Evolutionary conservation across 2,888 invertebrate species (phyloP), one percentile per base, ranked within the genome.

Genomic region (Mylabris sibirica): DNA sequence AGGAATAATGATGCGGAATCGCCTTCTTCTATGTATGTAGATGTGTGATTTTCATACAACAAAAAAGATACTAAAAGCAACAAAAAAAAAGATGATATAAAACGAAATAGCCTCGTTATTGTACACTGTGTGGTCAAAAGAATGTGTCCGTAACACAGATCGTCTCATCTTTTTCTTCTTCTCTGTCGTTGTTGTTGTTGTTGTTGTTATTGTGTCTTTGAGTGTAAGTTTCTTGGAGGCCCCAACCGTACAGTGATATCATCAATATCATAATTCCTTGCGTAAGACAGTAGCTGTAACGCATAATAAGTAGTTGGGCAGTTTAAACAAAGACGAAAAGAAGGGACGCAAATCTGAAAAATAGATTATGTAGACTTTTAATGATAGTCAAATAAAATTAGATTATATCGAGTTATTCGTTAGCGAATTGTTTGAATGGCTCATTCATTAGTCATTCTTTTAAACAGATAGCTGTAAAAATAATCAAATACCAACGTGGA

Each of bases 211-310:
- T n/a, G 11, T 49, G 49, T 49, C 20, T 49, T 53, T 53, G 53
- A 53, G 53, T 49, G 20, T 49, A 49, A 49, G 49, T 24, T 24
- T 53, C 53, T 53, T 53, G 53, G 22, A 53, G 53, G 73, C 69
- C 71, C 75, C 74, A 74, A 64, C 75, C 73, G 70, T 71, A 77
- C 78, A 79, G 77, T 80, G 83, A 82, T 82, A 82, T 82, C 81
- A 82, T 82, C 82, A 81, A 82, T 82, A 81, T 82, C 81, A 82
- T 83, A 83, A 82, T 81, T 82, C 80, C 78, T 81, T 80, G 81
- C 82, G 82, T 83, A 83, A 82, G 81, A 80, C 82, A 80, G 83
- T 79, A 83, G 83, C 81, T 70, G 76, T 68, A 74, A 76, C 74
- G 76, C 76, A 78, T 76, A 77, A 76, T 75, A 77, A 77, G 74